Evolutionary conservation across 2,113 vertebrate genomes (phyloP), one percentile per base, ranked within the genome.

Genomic region (Muntiacus muntjak): DNA sequence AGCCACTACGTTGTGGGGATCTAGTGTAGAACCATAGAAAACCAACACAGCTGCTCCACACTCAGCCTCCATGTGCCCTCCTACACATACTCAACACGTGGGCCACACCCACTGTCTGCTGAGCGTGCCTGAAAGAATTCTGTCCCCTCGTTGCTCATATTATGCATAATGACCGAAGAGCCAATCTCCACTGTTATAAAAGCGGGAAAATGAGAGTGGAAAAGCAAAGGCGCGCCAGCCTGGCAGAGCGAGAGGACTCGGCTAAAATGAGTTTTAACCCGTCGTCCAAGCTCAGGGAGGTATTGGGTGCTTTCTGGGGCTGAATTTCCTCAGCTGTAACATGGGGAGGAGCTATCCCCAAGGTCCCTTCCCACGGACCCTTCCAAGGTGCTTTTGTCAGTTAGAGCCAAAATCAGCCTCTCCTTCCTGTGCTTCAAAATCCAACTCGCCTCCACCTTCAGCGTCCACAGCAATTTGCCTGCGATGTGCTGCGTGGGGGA

Each of bases 11-110:
- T 10, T 79, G 19, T 3, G 36, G 50, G 36, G 47, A 79, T 2
- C 43, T 11, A 26, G 23, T 9, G n/a, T 57, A 71, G 14, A 62
- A 43, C 26, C 83, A 45, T 0, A 79, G 30, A 58, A 78, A 78
- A 55, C 26, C n/a, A 52, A 19, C 0, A 5, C 14, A n/a, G 5
- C 1, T 9, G 33, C n/a, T 85, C 36, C 10, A 4, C 5, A 17
- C 17, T 6, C 8, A 2, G 5, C 26, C 52, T 6, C 40, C 19
- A 1, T 0, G 5, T 19, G 40, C 9, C 16, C 64, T 45, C 16
- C 57, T 28, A 26, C 7, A 0, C 1, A 2, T 5, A 3, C 17
- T 21, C 52, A 55, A 52, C 58, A 50, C 28, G 33, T 5, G 16
- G 57, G 50, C 25, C 79, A 43, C 19, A 33, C 17, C 36, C 15